A percentile compares a stretch with the other conserved stretches of the same genome.
These are phyloP conservation scores for Paraplagusia blochii DNA, from an alignment of 2,113 vertebrate genomes.

Conservation along the genomic window DNA sequence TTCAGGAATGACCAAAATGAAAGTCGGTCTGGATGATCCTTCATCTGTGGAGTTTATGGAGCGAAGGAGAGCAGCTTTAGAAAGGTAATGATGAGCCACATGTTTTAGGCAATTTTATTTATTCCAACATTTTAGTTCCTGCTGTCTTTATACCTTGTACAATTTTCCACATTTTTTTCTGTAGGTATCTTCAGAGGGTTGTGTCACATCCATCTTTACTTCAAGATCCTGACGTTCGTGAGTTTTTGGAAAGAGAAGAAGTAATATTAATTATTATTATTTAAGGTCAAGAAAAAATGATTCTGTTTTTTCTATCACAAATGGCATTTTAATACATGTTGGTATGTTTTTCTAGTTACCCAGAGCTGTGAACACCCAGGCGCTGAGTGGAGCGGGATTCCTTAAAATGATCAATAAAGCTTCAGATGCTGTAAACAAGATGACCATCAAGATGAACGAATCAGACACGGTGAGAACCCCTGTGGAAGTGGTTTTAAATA, in stretches of 20 bases:
- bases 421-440: constrained; percentile 94
- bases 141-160: not conserved
- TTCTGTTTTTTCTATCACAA: not conserved
- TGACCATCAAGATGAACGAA: constrained; percentile 98
- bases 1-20: constrained; percentile 97
- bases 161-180: not conserved
- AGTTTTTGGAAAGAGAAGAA: constrained; percentile 95
- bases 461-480: constrained; percentile 85
- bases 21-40: constrained; percentile 96
- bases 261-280: too few species aligned
- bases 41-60: constrained; percentile 96
- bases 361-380: constrained; percentile 87
- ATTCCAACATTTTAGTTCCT: too few species aligned
- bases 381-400: constrained; percentile 90
- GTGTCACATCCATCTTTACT: constrained; percentile 87
- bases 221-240: constrained; percentile 92
- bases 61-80: constrained; percentile 88
- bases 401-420: constrained; percentile 97
- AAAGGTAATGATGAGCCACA: constrained; percentile 76
- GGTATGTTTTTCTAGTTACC: constrained; percentile 79
- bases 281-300: not conserved
- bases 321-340: not conserved
- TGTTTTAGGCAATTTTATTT: not conserved
- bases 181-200: constrained; percentile 89
- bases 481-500: not conserved